Evolutionary conservation across 2,797 vertebrate species (phyloP).

Genomic region (Tapera naevia): DNA sequence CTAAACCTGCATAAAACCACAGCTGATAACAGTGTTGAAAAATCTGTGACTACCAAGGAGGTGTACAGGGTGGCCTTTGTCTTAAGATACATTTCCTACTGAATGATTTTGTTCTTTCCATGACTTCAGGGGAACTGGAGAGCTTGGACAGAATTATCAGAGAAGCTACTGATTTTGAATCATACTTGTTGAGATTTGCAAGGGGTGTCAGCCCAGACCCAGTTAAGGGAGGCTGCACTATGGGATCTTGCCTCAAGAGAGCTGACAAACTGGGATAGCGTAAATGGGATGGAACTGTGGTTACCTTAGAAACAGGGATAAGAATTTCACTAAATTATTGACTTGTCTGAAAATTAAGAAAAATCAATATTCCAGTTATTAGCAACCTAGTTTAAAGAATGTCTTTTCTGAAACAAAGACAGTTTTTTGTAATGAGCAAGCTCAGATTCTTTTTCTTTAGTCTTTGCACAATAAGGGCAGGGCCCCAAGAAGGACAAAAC

Average conservation of each 20-base stretch:
- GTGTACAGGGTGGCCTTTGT: background rate
- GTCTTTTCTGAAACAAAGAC: conserved; percentile 82
- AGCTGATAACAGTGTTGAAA: background rate
- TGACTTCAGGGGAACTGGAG: background rate
- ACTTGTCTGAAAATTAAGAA: conserved; percentile 82
- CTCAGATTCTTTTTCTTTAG: conserved; percentile 79
- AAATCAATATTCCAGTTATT: conserved; percentile 81
- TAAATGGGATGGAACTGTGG: background rate
- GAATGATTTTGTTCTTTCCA: background rate
- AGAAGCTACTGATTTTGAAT: background rate
- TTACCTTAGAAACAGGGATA: conserved; percentile 12
- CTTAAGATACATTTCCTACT: background rate
- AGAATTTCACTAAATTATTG: conserved; percentile 87
- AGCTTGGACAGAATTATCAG: background rate
- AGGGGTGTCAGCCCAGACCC: background rate
- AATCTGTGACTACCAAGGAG: background rate
- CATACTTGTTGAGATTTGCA: background rate
- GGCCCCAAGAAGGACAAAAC: conserved; percentile 79
- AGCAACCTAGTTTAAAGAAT: conserved; percentile 85
- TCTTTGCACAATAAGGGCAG: conserved; percentile 84
- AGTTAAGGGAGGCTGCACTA: background rate
- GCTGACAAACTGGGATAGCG: background rate
- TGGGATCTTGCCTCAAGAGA: background rate
- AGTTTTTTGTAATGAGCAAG: conserved; percentile 78
- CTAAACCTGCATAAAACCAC: background rate